A percentile compares a stretch with the other conserved stretches of the same genome.
phyloP scores from a whole-genome alignment of 2,797 vertebrate genomes.

The Acipenser oxyrinchus region DNA sequence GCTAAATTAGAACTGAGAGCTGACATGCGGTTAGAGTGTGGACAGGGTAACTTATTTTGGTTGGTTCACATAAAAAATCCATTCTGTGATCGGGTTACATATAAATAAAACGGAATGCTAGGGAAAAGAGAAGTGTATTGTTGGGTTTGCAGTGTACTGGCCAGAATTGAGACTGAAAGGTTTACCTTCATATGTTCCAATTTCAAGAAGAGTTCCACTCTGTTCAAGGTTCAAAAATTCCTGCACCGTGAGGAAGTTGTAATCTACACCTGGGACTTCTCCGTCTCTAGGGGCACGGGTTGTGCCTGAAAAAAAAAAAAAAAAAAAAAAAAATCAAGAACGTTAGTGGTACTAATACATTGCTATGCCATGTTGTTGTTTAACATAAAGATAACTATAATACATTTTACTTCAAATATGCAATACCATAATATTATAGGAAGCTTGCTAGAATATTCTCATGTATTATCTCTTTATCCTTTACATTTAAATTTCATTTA shows the following conservation, averaged over 20 bases:
- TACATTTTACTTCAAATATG: constrained; percentile 18
- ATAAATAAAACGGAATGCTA: not conserved
- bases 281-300: constrained; percentile 87
- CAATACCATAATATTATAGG: no score
- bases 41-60: no score
- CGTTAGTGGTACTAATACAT: not conserved
- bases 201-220: constrained; percentile 90
- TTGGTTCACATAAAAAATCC: no score
- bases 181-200: constrained; percentile 94
- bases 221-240: constrained; percentile 86
- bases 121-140: not conserved
- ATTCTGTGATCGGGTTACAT: no score
- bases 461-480: no score
- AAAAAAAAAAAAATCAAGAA: constrained; percentile 25
- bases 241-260: constrained; percentile 88
- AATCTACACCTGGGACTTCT: constrained; percentile 94
- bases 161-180: not conserved
- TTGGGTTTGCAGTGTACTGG: not conserved
- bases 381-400: constrained; percentile 12
- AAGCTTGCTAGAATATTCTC: no score
- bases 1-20: not conserved
- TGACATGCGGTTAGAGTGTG: no score
- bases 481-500: no score
- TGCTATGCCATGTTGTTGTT: constrained; percentile 16
- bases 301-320: constrained; percentile 71